Percentiles rank a stretch among this genome's conserved stretches.
Conservation (phyloP, 2,888 invertebrate species). For the Trichogramma dendrolimi region DNA sequence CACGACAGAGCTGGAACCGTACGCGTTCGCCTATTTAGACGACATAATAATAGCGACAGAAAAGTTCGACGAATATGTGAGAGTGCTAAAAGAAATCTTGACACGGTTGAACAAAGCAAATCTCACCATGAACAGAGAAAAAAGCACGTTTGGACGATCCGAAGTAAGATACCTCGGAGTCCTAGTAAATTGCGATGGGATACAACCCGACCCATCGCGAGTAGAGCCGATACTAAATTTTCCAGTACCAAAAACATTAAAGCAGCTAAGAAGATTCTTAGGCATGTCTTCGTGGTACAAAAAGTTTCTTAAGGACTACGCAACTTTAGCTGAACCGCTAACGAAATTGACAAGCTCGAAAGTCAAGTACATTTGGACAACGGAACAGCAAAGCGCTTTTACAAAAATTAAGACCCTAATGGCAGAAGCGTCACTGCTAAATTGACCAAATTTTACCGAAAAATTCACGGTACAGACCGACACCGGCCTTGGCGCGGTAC, state of each 20-base stretch:
- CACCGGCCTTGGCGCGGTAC: no score
- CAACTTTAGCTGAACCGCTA: constrained; percentile 29
- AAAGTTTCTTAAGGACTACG: constrained; percentile 33
- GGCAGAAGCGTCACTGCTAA: constrained; percentile 18
- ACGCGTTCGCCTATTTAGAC: constrained; percentile 27
- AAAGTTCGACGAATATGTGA: constrained; percentile 29
- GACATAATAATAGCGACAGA: constrained; percentile 28
- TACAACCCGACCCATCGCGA: constrained; percentile 30
- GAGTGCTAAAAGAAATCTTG: constrained; percentile 13
- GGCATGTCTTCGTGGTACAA: constrained; percentile 41
- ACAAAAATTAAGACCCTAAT: constrained; percentile 12
- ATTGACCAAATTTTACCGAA: constrained; percentile 22
- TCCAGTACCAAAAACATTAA: constrained; percentile 31
- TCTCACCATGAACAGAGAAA: constrained; percentile 24
- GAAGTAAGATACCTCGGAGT: constrained; percentile 37
- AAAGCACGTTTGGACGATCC: constrained; percentile 28
- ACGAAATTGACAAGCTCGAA: not conserved
- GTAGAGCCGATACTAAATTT: constrained; percentile 24
- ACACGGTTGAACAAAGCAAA: constrained; percentile 11
- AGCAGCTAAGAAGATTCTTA: constrained; percentile 35
- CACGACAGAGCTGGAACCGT: constrained; percentile 28
- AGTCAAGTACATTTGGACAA: constrained; percentile 7
- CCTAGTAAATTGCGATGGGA: constrained; percentile 32
- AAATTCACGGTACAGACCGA: constrained; percentile 23
- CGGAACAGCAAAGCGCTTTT: constrained; percentile 13